Conservation (phyloP, 1,140 invertebrate species). For the Hylaeus anthracinus region DNA sequence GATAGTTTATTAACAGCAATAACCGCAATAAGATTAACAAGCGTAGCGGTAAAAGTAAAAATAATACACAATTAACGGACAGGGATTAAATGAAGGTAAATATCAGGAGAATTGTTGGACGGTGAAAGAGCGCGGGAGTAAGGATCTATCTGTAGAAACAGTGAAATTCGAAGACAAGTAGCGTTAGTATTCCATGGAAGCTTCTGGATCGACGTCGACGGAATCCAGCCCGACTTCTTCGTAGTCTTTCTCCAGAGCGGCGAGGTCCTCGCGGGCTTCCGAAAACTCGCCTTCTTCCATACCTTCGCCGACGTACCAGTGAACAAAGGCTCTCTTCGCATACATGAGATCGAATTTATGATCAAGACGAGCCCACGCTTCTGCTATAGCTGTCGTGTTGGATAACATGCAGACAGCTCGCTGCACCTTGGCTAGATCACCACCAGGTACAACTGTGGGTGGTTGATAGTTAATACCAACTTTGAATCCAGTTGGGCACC, state of each 20-base stretch:
- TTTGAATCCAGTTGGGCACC: conserved; percentile 85
- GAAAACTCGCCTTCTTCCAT: conserved; percentile 65
- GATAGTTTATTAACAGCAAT: too few species aligned
- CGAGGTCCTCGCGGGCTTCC: conserved; percentile 75
- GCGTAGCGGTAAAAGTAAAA: too few species aligned
- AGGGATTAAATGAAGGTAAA: too few species aligned
- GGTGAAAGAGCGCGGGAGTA: neutral
- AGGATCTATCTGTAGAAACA: neutral
- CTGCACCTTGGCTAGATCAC: conserved; percentile 84
- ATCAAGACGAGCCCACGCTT: conserved; percentile 61
- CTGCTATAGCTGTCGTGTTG: conserved; percentile 82
- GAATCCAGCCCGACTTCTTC: conserved; percentile 62
- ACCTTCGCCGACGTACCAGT: conserved; percentile 83
- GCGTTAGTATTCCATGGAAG: conserved; percentile 50
- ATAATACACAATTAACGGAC: too few species aligned
- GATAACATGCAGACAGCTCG: conserved; percentile 86
- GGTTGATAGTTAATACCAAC: conserved; percentile 85
- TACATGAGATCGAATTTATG: conserved; percentile 64
- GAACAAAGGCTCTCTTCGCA: conserved; percentile 76
- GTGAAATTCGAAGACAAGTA: too few species aligned
- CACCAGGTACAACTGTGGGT: conserved; percentile 84
- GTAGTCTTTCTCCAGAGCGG: conserved; percentile 62
- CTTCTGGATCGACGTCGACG: conserved; percentile 47
- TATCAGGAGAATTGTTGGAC: too few species aligned
- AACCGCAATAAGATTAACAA: too few species aligned